Conservation (phyloP, 1,140 invertebrate species). For the Musca domestica region DNA sequence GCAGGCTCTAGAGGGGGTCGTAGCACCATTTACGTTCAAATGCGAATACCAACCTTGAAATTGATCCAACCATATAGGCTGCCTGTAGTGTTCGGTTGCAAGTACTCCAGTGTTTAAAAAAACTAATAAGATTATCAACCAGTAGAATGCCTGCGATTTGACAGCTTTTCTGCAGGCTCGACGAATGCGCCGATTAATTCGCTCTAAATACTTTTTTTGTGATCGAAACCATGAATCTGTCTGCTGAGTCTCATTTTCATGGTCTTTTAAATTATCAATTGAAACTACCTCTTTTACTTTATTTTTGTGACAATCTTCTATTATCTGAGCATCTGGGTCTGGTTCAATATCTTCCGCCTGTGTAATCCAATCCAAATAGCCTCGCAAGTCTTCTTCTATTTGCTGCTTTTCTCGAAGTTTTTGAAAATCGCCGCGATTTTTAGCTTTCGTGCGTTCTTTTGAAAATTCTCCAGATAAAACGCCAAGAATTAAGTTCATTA, state of each 20-base stretch:
- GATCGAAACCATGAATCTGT: slow-evolving; percentile 78
- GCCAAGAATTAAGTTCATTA: slow-evolving; percentile 99
- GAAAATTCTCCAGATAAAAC: slow-evolving; percentile 99
- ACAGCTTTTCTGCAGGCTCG: slow-evolving; percentile 89
- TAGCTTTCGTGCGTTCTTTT: slow-evolving; percentile 99
- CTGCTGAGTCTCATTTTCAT: slow-evolving; percentile 63
- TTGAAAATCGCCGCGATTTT: slow-evolving; percentile 97
- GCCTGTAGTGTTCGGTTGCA: slow-evolving; percentile 96
- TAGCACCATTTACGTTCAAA: too few relatives aligned
- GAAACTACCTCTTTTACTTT: slow-evolving; percentile 78
- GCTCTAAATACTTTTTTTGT: slow-evolving; percentile 81
- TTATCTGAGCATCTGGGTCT: slow-evolving; percentile 77
- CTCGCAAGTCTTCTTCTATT: slow-evolving; percentile 95
- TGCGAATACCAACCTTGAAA: too few relatives aligned
- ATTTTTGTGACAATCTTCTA: slow-evolving; percentile 69
- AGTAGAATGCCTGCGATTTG: slow-evolving; percentile 98
- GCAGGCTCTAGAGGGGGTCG: too few relatives aligned
- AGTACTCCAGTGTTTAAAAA: slow-evolving; percentile 93
- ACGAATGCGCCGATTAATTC: slow-evolving; percentile 87
- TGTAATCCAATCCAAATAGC: slow-evolving; percentile 99
- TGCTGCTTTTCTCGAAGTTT: slow-evolving; percentile 97
- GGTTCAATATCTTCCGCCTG: slow-evolving; percentile 98
- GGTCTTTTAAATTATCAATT: slow-evolving; percentile 77
- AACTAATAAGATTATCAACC: slow-evolving; percentile 94
- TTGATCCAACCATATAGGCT: slow-evolving; percentile 89